Percentiles rank a stretch among this genome's conserved stretches.
Conservation (phyloP, 2,888 invertebrate species). For the Spilosoma lubricipeda region DNA sequence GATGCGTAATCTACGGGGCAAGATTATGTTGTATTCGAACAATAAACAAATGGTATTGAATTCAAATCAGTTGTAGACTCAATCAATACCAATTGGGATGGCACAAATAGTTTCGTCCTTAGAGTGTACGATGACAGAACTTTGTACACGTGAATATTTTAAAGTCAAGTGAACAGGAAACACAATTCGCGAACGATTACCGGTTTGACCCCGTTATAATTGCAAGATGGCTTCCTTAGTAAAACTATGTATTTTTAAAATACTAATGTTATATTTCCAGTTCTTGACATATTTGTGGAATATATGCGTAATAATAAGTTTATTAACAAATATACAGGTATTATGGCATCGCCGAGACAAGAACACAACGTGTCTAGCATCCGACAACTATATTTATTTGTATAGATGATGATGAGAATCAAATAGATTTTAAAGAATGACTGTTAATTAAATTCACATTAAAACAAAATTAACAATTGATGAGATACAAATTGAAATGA, state of each 20-base stretch:
- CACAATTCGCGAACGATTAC: constrained; percentile 26
- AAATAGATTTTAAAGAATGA: constrained; percentile 27
- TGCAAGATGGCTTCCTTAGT: constrained; percentile 23
- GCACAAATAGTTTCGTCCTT: constrained; percentile 56
- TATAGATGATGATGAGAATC: constrained; percentile 36
- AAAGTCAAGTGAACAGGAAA: constrained; percentile 30
- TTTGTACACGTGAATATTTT: constrained; percentile 27
- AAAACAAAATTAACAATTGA: not conserved
- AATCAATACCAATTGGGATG: constrained; percentile 51
- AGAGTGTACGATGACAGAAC: constrained; percentile 33
- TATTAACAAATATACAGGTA: constrained; percentile 13
- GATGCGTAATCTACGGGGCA: constrained; percentile 41
- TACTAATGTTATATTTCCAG: constrained; percentile 1
- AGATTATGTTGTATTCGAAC: constrained; percentile 42
- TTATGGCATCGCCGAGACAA: constrained; percentile 16
- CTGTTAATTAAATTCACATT: not conserved
- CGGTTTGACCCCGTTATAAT: constrained; percentile 25
- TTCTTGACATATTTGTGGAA: not conserved
- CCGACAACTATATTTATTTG: constrained; percentile 21
- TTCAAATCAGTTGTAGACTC: constrained; percentile 58
- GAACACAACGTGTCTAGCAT: not conserved
- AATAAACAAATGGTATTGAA: constrained; percentile 60
- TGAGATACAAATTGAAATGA: not conserved
- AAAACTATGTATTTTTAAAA: constrained; percentile 16
- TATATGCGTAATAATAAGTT: not conserved